phyloP scores from a whole-genome alignment of 2,888 invertebrate genomes.

The Acrobasis repandana region DNA sequence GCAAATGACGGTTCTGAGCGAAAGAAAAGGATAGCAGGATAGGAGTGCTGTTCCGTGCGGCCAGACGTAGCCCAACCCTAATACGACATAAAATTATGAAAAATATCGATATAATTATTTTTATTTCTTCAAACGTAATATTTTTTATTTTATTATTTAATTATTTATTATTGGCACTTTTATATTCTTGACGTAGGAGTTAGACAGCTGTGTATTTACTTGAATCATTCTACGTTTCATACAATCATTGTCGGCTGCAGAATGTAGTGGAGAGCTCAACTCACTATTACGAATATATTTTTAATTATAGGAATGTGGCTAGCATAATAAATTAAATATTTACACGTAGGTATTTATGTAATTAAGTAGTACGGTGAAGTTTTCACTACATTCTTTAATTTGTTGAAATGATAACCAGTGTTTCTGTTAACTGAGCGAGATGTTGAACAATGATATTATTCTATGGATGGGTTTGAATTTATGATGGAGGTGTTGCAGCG shows the following conservation, averaged over 20 bases:
- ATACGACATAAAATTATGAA: too few relatives aligned
- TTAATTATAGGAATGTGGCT: constrained; percentile 26
- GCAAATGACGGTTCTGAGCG: too few relatives aligned
- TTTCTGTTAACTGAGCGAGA: constrained; percentile 54
- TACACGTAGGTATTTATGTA: constrained; percentile 26
- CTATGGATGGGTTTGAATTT: constrained; percentile 69
- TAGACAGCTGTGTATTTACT: constrained; percentile 9
- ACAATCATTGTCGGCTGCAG: constrained; percentile 26
- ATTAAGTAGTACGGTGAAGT: constrained; percentile 28
- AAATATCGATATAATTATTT: too few relatives aligned
- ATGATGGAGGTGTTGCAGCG: constrained; percentile 75
- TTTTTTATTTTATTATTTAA: too few relatives aligned
- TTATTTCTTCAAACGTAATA: too few relatives aligned
- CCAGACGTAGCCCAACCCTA: too few relatives aligned
- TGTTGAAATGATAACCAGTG: constrained; percentile 49
- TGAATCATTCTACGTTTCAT: constrained; percentile 4
- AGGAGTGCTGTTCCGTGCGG: too few relatives aligned
- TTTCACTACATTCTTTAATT: constrained; percentile 42
- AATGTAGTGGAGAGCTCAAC: constrained; percentile 52
- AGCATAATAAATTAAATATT: constrained; percentile 31
- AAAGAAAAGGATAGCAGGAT: too few relatives aligned
- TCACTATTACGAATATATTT: constrained; percentile 35
- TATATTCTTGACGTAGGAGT: neutral
- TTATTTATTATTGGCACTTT: too few relatives aligned
- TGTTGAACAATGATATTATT: constrained; percentile 68